Evolutionary conservation across 2,797 vertebrate species (phyloP).

Genomic region (Phataginus tricuspis): DNA sequence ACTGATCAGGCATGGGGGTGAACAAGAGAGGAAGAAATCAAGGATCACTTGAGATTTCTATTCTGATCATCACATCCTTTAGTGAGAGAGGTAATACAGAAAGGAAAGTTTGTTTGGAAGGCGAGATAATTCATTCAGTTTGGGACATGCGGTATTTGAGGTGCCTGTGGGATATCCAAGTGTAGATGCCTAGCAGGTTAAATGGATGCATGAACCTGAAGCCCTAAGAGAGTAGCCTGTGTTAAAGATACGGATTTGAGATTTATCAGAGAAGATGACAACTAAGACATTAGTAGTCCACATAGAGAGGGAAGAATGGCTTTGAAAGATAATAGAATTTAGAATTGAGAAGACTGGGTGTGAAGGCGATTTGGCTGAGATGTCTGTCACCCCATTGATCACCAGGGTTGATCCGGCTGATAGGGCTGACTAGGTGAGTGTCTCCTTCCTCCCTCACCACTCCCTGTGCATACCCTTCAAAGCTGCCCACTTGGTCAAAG

Average conservation of each 20-base stretch:
- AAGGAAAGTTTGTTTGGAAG: slow-evolving; percentile 6
- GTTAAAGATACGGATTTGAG: not conserved
- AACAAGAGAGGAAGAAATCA: slow-evolving; percentile 4
- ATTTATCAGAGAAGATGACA: slow-evolving; percentile 11
- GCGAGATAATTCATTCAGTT: not conserved
- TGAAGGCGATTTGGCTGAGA: too few species aligned
- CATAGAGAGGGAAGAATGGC: not conserved
- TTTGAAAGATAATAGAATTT: slow-evolving; percentile 20
- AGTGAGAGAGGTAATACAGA: not conserved
- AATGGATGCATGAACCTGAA: not conserved
- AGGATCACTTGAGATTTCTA: not conserved
- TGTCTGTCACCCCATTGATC: too few species aligned
- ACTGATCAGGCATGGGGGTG: not conserved
- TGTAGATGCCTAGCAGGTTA: slow-evolving; percentile 8
- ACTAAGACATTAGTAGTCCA: not conserved
- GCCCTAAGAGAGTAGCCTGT: not conserved
- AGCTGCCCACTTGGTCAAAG: too few species aligned
- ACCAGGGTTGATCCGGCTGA: too few species aligned
- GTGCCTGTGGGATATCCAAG: not conserved
- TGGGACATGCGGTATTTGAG: not conserved
- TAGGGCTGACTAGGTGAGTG: too few species aligned
- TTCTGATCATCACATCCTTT: not conserved
- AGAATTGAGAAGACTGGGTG: not conserved
- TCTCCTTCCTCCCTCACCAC: too few species aligned
- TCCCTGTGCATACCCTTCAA: too few species aligned